Conservation (phyloP, 2,113 vertebrate genomes). For the Sinocyclocheilus anophthalmus region DNA sequence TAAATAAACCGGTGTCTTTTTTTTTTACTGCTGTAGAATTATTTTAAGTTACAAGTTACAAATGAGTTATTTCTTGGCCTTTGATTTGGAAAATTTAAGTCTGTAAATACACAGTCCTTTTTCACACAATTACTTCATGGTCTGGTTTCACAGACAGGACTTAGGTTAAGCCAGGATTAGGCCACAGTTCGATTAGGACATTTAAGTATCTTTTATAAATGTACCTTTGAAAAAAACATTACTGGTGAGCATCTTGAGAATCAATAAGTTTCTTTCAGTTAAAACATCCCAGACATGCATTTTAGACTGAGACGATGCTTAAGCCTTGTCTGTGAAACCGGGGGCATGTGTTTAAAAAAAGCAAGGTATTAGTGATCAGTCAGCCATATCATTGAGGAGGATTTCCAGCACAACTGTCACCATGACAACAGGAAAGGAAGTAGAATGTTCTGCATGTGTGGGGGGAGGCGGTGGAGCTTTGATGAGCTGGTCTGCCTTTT, state of each 20-base stretch:
- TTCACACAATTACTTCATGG: neutral
- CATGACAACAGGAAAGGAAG: slow-evolving; percentile 27
- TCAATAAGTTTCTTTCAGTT: no score
- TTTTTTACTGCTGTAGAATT: neutral
- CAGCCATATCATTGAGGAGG: neutral
- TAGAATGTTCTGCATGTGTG: neutral
- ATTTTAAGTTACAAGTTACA: neutral
- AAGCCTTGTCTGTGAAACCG: no score
- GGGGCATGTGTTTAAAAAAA: neutral
- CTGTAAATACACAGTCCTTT: no score
- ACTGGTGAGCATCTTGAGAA: no score
- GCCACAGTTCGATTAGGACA: no score
- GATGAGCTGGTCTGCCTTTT: slow-evolving; percentile 19
- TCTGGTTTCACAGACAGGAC: no score
- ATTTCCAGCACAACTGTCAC: neutral
- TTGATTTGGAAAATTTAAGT: no score
- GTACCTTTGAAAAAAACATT: no score
- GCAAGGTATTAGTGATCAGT: slow-evolving; percentile 5
- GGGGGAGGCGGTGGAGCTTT: neutral
- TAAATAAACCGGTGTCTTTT: neutral
- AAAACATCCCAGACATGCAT: no score
- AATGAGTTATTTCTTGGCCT: neutral
- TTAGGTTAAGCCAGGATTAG: no score
- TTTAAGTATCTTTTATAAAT: no score
- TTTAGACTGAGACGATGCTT: no score